phyloP scores from a whole-genome alignment of 2,113 vertebrate genomes.

The Riparia riparia region DNA sequence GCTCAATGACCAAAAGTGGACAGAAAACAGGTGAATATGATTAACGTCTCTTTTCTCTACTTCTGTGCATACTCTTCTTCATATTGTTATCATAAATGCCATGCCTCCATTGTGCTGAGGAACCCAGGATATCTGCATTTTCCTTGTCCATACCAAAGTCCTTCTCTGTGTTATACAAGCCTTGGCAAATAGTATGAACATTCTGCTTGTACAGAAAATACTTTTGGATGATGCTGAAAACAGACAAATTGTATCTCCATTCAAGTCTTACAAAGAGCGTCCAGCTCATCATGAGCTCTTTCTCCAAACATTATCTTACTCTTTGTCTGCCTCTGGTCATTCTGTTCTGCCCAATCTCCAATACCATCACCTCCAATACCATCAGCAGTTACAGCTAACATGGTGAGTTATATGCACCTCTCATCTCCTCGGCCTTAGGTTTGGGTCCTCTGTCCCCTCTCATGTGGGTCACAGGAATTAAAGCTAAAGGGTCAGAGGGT shows the following conservation, averaged over 20 bases:
- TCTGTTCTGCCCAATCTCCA: not conserved
- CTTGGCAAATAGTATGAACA: not conserved
- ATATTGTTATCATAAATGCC: not conserved
- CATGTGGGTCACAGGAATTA: not conserved
- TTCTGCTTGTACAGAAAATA: not conserved
- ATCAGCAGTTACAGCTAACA: not conserved
- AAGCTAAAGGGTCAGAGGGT: not conserved
- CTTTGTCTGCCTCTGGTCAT: not conserved
- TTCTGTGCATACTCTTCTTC: not conserved
- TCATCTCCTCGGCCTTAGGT: not conserved
- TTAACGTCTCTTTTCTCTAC: not conserved
- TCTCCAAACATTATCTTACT: not conserved
- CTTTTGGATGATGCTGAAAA: not conserved
- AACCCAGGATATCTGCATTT: not conserved
- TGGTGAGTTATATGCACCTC: not conserved
- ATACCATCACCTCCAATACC: not conserved
- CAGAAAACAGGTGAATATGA: not conserved
- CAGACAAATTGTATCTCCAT: accelerated
- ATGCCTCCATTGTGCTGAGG: not conserved
- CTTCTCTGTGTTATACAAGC: not conserved
- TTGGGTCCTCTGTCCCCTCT: not conserved
- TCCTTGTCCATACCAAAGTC: not conserved
- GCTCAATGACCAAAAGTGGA: not conserved
- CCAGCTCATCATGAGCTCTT: not conserved
- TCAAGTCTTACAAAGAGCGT: not conserved